phyloP scores from a whole-genome alignment of 2,888 invertebrate species.

The Andrena camellia region DNA sequence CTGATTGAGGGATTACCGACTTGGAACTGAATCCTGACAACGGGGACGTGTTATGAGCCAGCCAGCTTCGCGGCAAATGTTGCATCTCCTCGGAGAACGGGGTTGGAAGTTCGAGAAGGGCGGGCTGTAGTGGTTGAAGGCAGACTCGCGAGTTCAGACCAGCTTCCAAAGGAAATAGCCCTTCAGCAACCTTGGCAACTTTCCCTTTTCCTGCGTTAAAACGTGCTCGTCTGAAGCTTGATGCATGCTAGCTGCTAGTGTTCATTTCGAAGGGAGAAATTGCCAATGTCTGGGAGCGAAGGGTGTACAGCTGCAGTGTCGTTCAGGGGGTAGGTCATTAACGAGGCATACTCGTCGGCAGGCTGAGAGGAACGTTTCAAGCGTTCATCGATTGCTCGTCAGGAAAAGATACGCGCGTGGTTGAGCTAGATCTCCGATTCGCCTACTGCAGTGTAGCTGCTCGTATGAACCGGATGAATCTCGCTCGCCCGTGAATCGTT shows the following conservation, averaged over 20 bases:
- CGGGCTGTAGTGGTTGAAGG: slow-evolving; percentile 18
- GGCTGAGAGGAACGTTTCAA: not conserved
- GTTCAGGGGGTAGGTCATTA: not conserved
- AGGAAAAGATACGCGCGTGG: not conserved
- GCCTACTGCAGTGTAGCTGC: no score
- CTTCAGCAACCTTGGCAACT: slow-evolving; percentile 36
- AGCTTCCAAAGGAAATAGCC: slow-evolving; percentile 35
- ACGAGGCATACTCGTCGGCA: slow-evolving; percentile 15
- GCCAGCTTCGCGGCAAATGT: slow-evolving; percentile 35
- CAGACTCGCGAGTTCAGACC: slow-evolving; percentile 11
- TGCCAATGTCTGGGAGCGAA: not conserved
- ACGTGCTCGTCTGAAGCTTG: slow-evolving; percentile 35
- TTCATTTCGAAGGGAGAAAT: slow-evolving; percentile 12
- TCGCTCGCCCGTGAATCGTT: not conserved
- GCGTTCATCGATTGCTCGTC: slow-evolving; percentile 3
- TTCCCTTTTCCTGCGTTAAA: slow-evolving; percentile 38
- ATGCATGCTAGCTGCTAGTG: not conserved
- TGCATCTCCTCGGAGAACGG: not conserved
- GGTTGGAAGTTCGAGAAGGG: not conserved
- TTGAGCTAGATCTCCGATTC: not conserved
- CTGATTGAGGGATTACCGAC: slow-evolving; percentile 48
- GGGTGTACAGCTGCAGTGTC: not conserved
- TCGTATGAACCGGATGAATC: not conserved
- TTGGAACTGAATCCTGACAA: slow-evolving; percentile 47
- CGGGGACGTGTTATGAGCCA: slow-evolving; percentile 17